Base-by-base conservation (phyloP, 2,113 vertebrate species). In the Chionodraco myersi region DNA sequence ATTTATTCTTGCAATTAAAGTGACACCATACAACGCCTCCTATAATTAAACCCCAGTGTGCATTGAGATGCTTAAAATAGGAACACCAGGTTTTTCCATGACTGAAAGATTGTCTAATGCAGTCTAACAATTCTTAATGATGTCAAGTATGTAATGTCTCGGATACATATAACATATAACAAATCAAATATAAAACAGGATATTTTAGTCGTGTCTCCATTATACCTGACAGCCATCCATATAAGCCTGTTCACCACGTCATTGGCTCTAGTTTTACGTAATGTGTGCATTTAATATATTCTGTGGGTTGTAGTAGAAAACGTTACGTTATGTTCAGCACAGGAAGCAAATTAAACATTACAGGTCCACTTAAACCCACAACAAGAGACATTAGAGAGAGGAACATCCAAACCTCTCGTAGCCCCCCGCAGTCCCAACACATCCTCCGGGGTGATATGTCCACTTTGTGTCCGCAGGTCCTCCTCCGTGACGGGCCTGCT, bases 391-490 rank as follows among this genome's bases (percentile, higher is more conserved):
- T 16, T 26, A 26, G 0, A 30, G 1, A 65, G 1, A 65, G 21
- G 41, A 26, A 34, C 51, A 44, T 34, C 45, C 88, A 73, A 77
- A 97, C 96, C 95, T 91, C 96, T 94, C 18, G 97, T 96, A 63
- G 96, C 96, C 84, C 93, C 93, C 79, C 93, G 85, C 83, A 97
- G 95, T 82, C 95, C 96, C 52, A 97, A 83, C 90, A 97, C 96
- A 80, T 97, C 96, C 82, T 96, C 96, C n/a, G 96, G 95, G 56
- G 95, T 93, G 85, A 96, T 95, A 84, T 91, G 77, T 48, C 85
- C 88, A 53, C 91, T 94, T 82, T 95, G 94, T 15, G 94, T 84
- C 90, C 95, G 88, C 86, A 97, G 91, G 81, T 97, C 95, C 2
- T 96, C 93, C 91, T 97, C 97, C 1, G 96, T 96, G 64, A 95